Evolutionary conservation across 1,140 invertebrate species (phyloP).

Genomic region (Spodoptera frugiperda): DNA sequence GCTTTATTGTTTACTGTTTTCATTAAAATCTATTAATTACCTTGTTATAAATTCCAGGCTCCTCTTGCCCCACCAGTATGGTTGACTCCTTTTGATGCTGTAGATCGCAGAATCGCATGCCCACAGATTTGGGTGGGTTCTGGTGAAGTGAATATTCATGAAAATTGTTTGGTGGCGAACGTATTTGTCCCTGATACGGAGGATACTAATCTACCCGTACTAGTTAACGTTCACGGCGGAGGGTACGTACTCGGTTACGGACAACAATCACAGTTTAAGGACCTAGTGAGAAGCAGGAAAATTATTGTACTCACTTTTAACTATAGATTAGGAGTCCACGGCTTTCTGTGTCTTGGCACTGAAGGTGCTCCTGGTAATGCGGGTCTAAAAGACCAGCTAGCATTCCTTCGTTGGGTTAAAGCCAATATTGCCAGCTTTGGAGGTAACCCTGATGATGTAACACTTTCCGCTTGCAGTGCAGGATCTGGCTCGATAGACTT

Average conservation of each 20-base stretch:
- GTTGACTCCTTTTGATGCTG: not conserved
- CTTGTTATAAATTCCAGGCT: not conserved
- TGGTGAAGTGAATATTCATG: not conserved
- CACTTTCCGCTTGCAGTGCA: slow-evolving; percentile 65
- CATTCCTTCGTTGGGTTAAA: slow-evolving; percentile 66
- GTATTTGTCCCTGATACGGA: slow-evolving; percentile 20
- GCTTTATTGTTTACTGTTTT: too few species aligned
- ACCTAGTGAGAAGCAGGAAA: slow-evolving; percentile 53
- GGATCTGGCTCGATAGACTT: slow-evolving; percentile 61
- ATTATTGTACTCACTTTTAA: slow-evolving; percentile 63
- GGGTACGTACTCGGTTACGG: slow-evolving; percentile 39
- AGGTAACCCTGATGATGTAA: slow-evolving; percentile 68
- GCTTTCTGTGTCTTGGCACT: slow-evolving; percentile 67
- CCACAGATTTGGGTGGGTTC: not conserved
- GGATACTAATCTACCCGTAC: slow-evolving; percentile 46
- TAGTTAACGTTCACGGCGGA: slow-evolving; percentile 62
- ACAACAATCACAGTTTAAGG: slow-evolving; percentile 22
- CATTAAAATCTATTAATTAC: too few species aligned
- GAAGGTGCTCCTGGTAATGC: slow-evolving; percentile 64
- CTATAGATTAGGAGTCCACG: slow-evolving; percentile 61
- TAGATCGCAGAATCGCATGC: not conserved
- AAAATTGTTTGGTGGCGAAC: slow-evolving; percentile 28
- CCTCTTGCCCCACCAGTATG: slow-evolving; percentile 11
- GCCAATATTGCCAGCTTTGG: slow-evolving; percentile 67
- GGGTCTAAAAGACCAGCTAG: slow-evolving; percentile 68